Conservation (phyloP, 2,888 invertebrate genomes). For the Holacanthella duospinosa region DNA sequence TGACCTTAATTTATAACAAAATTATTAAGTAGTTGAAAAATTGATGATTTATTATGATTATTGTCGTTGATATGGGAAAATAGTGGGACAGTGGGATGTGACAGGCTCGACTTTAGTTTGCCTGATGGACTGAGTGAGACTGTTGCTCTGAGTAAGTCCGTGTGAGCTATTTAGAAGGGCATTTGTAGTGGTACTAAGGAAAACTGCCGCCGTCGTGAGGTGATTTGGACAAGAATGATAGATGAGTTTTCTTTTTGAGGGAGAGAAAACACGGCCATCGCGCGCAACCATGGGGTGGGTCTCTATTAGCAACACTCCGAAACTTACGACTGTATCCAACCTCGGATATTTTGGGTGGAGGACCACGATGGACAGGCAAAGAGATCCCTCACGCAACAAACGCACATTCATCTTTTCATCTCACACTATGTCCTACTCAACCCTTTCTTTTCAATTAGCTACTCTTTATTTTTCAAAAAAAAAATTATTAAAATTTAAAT, state of each 20-base stretch:
- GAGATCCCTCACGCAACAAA: conserved; percentile 1
- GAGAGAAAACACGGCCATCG: conserved; percentile 35
- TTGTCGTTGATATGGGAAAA: no score
- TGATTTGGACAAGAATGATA: conserved; percentile 38
- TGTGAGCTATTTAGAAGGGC: not conserved
- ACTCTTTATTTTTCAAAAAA: not conserved
- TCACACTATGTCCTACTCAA: not conserved
- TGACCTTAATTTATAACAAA: no score
- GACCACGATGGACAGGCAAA: not conserved
- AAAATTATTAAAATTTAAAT: not conserved
- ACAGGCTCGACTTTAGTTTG: not conserved
- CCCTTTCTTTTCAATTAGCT: not conserved
- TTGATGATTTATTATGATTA: no score
- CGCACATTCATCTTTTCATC: not conserved
- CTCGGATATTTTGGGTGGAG: not conserved
- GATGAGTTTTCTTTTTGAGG: conserved; percentile 36
- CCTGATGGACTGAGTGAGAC: conserved; percentile 14
- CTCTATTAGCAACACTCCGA: conserved; percentile 31
- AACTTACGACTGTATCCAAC: conserved; percentile 5
- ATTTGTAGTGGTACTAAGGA: conserved; percentile 6
- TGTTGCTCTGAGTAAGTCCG: conserved; percentile 1
- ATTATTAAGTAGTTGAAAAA: no score
- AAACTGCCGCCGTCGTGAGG: conserved; percentile 19
- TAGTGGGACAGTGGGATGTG: no score
- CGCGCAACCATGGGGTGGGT: conserved; percentile 36